These are phyloP conservation scores for Candidula unifasciata DNA, from an alignment of 2,888 invertebrate genomes.

Conservation along the genomic window DNA sequence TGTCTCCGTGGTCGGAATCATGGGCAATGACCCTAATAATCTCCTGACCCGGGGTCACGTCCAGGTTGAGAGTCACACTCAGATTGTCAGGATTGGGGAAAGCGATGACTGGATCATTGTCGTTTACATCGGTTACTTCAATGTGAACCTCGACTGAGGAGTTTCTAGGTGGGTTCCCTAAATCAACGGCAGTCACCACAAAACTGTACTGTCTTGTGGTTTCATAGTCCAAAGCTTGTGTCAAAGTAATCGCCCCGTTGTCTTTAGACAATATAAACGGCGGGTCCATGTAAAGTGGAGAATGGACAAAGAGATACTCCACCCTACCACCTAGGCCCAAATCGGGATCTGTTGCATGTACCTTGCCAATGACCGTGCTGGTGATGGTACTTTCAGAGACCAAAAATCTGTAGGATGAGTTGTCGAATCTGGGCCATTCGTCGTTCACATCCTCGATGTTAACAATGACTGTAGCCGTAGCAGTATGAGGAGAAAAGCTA, in stretches of 20 bases:
- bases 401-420: constrained; percentile 47
- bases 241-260: constrained; percentile 50
- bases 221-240: constrained; percentile 51
- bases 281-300: constrained; percentile 37
- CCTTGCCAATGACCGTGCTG: constrained; percentile 44
- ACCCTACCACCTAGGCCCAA: constrained; percentile 53
- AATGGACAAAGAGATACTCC: constrained; percentile 52
- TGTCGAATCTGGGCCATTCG: constrained; percentile 52
- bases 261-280: constrained; percentile 51
- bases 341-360: constrained; percentile 52
- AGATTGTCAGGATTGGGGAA: constrained; percentile 55
- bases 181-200: constrained; percentile 54
- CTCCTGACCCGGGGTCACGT: constrained; percentile 54
- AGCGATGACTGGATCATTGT: constrained; percentile 55
- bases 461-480: constrained; percentile 54
- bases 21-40: constrained; percentile 55
- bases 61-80: constrained; percentile 53
- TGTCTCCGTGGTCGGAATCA: constrained; percentile 56
- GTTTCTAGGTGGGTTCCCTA: constrained; percentile 52
- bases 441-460: constrained; percentile 55
- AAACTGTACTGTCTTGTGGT: constrained; percentile 46
- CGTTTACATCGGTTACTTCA: constrained; percentile 54
- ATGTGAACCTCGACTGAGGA: constrained; percentile 53
- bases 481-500: constrained; percentile 48
- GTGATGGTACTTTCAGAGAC: constrained; percentile 44